Conservation (phyloP, 2,113 vertebrate genomes). For the Aleadryas rufinucha region DNA sequence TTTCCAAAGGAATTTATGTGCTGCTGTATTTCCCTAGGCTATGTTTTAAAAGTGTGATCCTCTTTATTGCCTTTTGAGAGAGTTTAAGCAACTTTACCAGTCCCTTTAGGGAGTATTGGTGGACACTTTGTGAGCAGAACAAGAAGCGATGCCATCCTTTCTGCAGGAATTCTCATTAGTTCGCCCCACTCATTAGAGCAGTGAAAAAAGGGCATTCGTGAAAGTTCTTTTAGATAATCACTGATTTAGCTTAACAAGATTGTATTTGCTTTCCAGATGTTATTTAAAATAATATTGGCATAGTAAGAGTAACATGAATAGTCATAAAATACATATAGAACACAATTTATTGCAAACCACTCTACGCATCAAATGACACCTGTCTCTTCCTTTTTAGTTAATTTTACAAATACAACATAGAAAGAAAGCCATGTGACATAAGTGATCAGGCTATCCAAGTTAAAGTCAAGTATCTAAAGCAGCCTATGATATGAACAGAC, state of each 20-base stretch:
- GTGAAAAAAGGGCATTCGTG: background rate
- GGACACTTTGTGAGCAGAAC: background rate
- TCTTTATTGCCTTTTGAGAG: conserved; percentile 45
- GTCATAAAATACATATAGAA: background rate
- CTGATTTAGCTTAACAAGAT: background rate
- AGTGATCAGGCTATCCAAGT: background rate
- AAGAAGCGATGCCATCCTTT: background rate
- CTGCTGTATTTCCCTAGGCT: conserved; percentile 45
- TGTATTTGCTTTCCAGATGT: background rate
- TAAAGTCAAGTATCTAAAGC: background rate
- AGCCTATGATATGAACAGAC: background rate
- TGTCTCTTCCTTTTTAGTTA: background rate
- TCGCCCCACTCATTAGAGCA: background rate
- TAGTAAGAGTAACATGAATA: background rate
- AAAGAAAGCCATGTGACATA: background rate
- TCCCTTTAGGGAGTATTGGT: background rate
- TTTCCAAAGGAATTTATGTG: conserved; percentile 57
- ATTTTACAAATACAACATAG: background rate
- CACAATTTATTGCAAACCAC: background rate
- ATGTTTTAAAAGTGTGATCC: conserved; percentile 42
- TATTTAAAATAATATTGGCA: background rate
- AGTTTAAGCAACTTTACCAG: conserved; percentile 36
- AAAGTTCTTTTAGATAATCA: background rate
- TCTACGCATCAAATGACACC: background rate
- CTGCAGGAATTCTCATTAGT: background rate